phyloP scores from a whole-genome alignment of 92 coral and sea anemone genomes.

The Epizoanthus rinbou region DNA sequence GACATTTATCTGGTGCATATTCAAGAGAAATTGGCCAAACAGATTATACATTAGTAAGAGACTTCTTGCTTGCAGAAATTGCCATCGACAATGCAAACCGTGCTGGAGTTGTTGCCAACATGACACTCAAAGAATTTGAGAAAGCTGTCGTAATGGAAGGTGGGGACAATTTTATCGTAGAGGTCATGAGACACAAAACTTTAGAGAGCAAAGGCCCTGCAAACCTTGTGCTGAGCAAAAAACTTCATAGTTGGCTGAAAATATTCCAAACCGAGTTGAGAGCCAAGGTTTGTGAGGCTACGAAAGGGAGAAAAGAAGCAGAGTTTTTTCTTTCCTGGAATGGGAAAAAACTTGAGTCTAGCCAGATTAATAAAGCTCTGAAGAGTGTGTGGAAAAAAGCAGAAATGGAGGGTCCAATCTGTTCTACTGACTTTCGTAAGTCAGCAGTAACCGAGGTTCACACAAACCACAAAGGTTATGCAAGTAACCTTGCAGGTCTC shows the following conservation, averaged over 20 bases:
- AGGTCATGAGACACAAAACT: constrained; percentile 61
- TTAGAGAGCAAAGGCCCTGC: constrained; percentile 66
- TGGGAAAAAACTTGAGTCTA: constrained; percentile 46
- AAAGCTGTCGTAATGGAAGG: constrained; percentile 30
- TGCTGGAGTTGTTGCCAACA: constrained; percentile 66
- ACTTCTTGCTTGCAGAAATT: constrained; percentile 67
- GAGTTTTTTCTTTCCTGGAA: constrained; percentile 59
- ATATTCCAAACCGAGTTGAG: constrained; percentile 44
- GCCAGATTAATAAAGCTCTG: constrained; percentile 43
- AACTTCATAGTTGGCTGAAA: constrained; percentile 57
- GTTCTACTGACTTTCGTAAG: constrained; percentile 54
- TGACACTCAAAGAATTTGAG: constrained; percentile 65
- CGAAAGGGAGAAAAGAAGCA: not conserved
- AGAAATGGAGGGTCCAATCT: constrained; percentile 39
- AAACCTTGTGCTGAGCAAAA: constrained; percentile 36
- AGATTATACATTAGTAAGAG: constrained; percentile 46
- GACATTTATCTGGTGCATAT: constrained; percentile 45
- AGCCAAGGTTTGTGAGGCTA: not conserved
- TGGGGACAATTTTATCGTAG: constrained; percentile 41
- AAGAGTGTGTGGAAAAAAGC: constrained; percentile 53
- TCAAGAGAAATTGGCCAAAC: constrained; percentile 39
- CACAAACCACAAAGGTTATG: not conserved
- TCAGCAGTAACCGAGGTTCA: constrained; percentile 21
- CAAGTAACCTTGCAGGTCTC: constrained; percentile 40
- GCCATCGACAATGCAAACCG: constrained; percentile 65